These are phyloP conservation scores for Xenotilapia longispinis DNA, from an alignment of 2,113 vertebrate genomes.

Conservation along the genomic window DNA sequence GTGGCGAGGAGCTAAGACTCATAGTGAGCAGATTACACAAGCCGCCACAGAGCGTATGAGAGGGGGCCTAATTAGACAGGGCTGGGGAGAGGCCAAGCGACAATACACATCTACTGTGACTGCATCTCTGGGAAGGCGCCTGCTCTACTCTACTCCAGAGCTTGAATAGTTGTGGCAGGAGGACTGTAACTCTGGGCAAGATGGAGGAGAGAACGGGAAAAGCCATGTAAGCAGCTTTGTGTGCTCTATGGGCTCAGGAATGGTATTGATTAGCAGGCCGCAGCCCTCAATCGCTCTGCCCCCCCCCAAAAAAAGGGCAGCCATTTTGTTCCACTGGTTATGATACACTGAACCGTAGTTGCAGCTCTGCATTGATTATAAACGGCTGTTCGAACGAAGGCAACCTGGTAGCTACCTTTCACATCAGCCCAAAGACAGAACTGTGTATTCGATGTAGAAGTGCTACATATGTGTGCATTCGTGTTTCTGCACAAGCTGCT, in stretches of 20 bases:
- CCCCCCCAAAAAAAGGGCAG: not conserved
- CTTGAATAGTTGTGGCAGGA: conserved; percentile 62
- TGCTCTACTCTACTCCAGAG: conserved; percentile 30
- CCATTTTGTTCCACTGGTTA: conserved; percentile 43
- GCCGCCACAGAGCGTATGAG: conserved; percentile 82
- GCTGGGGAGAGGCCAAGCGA: conserved; percentile 81
- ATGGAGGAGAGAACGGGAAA: conserved; percentile 45
- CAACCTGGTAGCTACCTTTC: not conserved
- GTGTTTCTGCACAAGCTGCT: conserved; percentile 46
- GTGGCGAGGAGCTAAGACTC: conserved; percentile 78
- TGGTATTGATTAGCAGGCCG: conserved; percentile 66
- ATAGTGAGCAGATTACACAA: conserved; percentile 80
- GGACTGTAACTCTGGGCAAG: conserved; percentile 38
- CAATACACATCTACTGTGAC: conserved; percentile 68
- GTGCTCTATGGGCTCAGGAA: conserved; percentile 46
- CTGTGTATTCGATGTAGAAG: not conserved
- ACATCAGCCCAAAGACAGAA: not conserved
- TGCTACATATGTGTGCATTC: not conserved
- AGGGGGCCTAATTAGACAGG: conserved; percentile 85
- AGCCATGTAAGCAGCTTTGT: conserved; percentile 62
- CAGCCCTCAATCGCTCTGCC: not conserved
- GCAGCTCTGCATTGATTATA: conserved; percentile 2
- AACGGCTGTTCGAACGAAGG: not conserved
- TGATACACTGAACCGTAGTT: not conserved
- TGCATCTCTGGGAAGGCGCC: conserved; percentile 78